These are phyloP conservation scores for Ornithoptera priamus DNA, from an alignment of 2,888 invertebrate genomes.

Conservation along the genomic window DNA sequence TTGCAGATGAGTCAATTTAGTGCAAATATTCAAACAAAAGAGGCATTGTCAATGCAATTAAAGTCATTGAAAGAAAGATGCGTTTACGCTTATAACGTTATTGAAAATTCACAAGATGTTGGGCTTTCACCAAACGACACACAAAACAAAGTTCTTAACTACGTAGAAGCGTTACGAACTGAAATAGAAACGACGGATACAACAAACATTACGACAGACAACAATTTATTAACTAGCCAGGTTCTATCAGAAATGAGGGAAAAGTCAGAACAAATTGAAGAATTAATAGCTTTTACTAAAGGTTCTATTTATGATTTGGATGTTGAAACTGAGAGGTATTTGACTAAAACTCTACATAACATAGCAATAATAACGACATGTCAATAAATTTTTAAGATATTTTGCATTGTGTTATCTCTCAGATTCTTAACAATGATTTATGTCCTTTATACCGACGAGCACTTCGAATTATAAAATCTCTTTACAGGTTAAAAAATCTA, in stretches of 20 bases:
- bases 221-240: slow-evolving; percentile 58
- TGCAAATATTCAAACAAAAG: slow-evolving; percentile 47
- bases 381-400: neutral
- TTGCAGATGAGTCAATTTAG: slow-evolving; percentile 50
- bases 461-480: neutral
- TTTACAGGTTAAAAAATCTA: slow-evolving; percentile 52
- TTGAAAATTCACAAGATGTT: slow-evolving; percentile 55
- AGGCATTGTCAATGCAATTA: slow-evolving; percentile 52
- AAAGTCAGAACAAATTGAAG: slow-evolving; percentile 55
- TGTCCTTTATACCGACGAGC: neutral
- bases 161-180: slow-evolving; percentile 54
- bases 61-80: slow-evolving; percentile 54
- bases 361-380: neutral
- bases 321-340: slow-evolving; percentile 61
- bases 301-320: slow-evolving; percentile 60
- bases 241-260: slow-evolving; percentile 59
- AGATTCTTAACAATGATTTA: neutral
- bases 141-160: slow-evolving; percentile 47
- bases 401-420: no score
- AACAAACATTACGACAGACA: slow-evolving; percentile 47
- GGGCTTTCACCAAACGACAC: slow-evolving; percentile 44
- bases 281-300: slow-evolving; percentile 56
- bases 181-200: slow-evolving; percentile 56
- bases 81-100: slow-evolving; percentile 49
- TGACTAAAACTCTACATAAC: neutral